Base-by-base conservation (phyloP, 2,888 invertebrate genomes). In the Meloe dianella region DNA sequence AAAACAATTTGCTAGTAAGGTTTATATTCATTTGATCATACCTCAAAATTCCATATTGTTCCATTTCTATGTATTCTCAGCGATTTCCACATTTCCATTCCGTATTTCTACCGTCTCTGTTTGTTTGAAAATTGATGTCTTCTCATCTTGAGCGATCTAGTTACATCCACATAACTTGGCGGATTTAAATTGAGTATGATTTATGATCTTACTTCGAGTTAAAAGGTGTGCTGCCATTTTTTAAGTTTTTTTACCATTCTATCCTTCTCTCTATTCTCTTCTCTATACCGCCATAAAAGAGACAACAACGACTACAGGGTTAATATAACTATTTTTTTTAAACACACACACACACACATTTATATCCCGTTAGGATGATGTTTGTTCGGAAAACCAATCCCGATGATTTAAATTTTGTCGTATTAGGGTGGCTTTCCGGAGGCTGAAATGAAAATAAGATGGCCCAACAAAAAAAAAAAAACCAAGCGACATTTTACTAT, bases 111-210 rank as follows among this genome's bases (percentile, higher is more conserved):
- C n/a, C 29, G 38, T 47, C 20, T 7, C 54, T 64, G 51, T 64
- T 64, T 30, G 35, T 35, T 57, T 30, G 32, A 32, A 65, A 73
- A 73, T 71, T 71, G 73, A 70, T 71, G 71, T 67, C 66, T 69
- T 70, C 69, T 69, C 70, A 61, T 69, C 67, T 70, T 68, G 60
- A 71, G 65, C 63, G 70, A 60, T 60, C 70, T 65, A 71, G 70
- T 71, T 70, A 70, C 67, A 71, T 69, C 66, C 67, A 63, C 57
- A 66, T 73, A 67, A 67, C 71, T 32, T 69, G 65, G 68, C 64
- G 68, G 67, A 68, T 73, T 68, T 73, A 65, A 65, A 67, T 69
- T 64, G 63, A 60, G 60, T 65, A 61, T 69, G 71, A 71, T 73
- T 69, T 71, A 73, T 71, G 64, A 62, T 51, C 63, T 63, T 62